These are phyloP conservation scores for Brachynemurus nebulosus DNA, from an alignment of 2,888 invertebrate genomes.

Conservation along the genomic window DNA sequence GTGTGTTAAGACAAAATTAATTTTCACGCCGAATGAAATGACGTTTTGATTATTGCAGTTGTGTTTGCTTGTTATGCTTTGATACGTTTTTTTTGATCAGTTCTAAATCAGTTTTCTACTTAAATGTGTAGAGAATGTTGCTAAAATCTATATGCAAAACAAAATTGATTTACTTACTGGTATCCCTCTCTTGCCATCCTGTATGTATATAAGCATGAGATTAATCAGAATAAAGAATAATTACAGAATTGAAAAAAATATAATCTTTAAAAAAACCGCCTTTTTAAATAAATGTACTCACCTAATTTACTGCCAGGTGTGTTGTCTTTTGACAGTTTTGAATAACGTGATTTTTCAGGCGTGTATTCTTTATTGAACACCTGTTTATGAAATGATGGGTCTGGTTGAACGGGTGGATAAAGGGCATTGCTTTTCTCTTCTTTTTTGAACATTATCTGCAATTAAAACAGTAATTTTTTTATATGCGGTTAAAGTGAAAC, in stretches of 20 bases:
- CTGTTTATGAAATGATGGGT: conserved; percentile 48
- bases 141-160: background rate
- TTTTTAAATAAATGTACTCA: conserved; percentile 25
- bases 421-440: conserved; percentile 31
- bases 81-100: too few relatives aligned
- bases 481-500: conserved; percentile 4
- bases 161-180: conserved; percentile 46
- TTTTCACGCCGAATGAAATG: too few relatives aligned
- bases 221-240: too few relatives aligned
- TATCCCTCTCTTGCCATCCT: conserved; percentile 66
- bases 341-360: conserved; percentile 18
- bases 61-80: too few relatives aligned
- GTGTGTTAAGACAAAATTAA: too few relatives aligned
- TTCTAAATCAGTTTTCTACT: too few relatives aligned
- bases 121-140: too few relatives aligned
- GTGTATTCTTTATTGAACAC: conserved; percentile 41
- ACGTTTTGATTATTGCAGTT: too few relatives aligned
- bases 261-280: too few relatives aligned
- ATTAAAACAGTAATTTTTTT: conserved; percentile 10
- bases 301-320: conserved; percentile 22
- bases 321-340: conserved; percentile 2
- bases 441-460: conserved; percentile 45
- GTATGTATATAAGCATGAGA: too few relatives aligned
- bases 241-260: too few relatives aligned
- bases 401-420: conserved; percentile 42